Evolutionary conservation across 2,113 vertebrate genomes (phyloP), one percentile per base, ranked within the genome.

Genomic region (Ciconia maguari): DNA sequence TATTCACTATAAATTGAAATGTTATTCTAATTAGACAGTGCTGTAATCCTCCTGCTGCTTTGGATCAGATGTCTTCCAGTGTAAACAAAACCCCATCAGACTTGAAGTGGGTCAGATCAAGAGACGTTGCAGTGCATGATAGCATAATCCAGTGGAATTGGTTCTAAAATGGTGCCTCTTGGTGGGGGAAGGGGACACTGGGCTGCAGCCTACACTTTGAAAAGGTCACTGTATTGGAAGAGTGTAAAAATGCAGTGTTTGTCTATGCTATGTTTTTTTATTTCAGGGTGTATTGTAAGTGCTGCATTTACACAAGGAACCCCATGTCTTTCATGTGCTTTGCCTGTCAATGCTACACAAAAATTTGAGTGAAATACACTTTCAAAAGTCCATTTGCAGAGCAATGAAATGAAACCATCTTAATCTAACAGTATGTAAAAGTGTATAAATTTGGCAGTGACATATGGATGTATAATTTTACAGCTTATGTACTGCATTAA

Each of bases 371-470:
- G 88, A 96, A 94, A 96, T 85, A 78, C 17, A 48, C 42, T 94
- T 82, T 85, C 52, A 79, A 42, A 96, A 94, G 94, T 87, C 70
- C 66, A 90, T 95, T 95, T 94, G 75, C 88, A 78, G 83, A 78
- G 86, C 95, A 90, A 93, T 74, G 91, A 93, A 90, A 93, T 83
- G 71, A 71, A 89, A 74, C 93, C 57, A 48, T 87, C 82, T 87
- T 95, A 95, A 95, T 94, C 81, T 85, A 95, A 82, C 52, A 75
- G 80, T 91, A 88, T 90, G 87, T 93, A 82, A 79, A 95, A 95
- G 27, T 79, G 60, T 93, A 82, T 92, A 83, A 94, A 96, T 97
- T 93, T 93, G 96, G 58, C 95, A 92, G 86, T 92, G 94, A 94
- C 92, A 83, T 76, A 95, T 93, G 92, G 83, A 18, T 86, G 60